Conservation (phyloP, 2,113 vertebrate species). For the Sphaerodactylus townsendi region DNA sequence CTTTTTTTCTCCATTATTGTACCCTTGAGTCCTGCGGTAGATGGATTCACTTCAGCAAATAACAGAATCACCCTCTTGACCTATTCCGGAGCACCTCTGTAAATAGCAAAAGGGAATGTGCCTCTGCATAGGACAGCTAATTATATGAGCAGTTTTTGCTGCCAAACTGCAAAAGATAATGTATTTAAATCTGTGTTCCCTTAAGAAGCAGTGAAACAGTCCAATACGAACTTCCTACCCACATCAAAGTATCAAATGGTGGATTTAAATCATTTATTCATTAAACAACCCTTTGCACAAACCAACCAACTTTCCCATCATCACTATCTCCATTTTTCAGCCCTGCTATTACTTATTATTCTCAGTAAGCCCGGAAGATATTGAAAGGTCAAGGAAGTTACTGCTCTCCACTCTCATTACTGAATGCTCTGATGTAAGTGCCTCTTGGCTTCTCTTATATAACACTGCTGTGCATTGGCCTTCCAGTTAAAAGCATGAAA, state of each 20-base stretch:
- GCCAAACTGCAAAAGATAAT: neutral
- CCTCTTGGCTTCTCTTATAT: neutral
- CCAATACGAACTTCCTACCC: neutral
- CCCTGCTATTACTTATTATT: neutral
- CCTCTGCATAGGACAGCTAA: neutral
- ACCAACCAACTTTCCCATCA: neutral
- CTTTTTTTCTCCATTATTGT: no score
- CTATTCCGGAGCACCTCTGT: neutral
- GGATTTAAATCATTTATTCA: neutral
- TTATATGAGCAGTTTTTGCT: neutral
- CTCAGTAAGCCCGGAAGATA: neutral
- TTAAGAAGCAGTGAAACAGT: neutral
- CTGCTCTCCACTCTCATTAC: conserved; percentile 21
- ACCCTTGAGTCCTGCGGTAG: neutral
- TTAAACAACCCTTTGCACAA: neutral
- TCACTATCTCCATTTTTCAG: neutral
- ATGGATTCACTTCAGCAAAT: neutral
- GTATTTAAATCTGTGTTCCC: neutral
- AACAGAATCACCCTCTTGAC: neutral
- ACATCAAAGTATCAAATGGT: neutral
- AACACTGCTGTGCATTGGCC: neutral
- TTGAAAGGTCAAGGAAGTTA: conserved; percentile 3
- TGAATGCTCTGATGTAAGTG: neutral
- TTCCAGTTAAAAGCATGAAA: neutral
- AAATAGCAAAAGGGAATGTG: neutral